These are phyloP conservation scores for Rhea americana DNA, from an alignment of 2,113 vertebrate species.

Conservation along the genomic window DNA sequence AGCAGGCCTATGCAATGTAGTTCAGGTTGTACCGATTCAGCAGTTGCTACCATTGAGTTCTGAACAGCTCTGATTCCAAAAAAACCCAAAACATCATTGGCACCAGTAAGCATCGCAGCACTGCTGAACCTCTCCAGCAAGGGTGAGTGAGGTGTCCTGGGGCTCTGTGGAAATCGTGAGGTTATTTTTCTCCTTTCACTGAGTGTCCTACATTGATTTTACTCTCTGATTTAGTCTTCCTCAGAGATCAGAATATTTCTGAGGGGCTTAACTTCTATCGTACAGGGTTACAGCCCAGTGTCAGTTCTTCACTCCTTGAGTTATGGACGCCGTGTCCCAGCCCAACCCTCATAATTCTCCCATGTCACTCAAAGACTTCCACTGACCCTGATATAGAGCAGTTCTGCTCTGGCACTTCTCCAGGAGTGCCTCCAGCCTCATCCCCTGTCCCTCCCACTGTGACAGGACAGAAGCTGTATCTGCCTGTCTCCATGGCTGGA, in stretches of 20 bases:
- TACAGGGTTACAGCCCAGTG: not conserved
- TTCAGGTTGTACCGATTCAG: not conserved
- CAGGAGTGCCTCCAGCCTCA: not conserved
- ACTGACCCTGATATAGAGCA: not conserved
- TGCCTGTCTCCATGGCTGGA: not conserved
- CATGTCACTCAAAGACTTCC: not conserved
- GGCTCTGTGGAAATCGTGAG: not conserved
- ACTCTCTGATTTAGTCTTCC: not conserved
- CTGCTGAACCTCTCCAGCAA: rapidly evolving
- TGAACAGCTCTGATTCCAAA: not conserved
- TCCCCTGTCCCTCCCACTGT: not conserved
- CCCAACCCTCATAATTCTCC: not conserved
- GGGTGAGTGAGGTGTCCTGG: not conserved
- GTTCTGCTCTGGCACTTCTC: not conserved
- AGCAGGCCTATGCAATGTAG: not conserved
- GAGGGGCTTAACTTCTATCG: not conserved
- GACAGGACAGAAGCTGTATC: not conserved
- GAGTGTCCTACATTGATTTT: not conserved
- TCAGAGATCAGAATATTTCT: not conserved
- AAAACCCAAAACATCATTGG: not conserved
- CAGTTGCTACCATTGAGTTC: not conserved
- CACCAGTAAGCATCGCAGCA: not conserved
- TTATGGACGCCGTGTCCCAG: not conserved
- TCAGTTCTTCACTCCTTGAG: not conserved
- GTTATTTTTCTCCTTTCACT: too few species aligned